These are phyloP conservation scores for Rhinolophus ferrumequinum DNA, from an alignment of 2,113 vertebrate species.

Conservation along the genomic window DNA sequence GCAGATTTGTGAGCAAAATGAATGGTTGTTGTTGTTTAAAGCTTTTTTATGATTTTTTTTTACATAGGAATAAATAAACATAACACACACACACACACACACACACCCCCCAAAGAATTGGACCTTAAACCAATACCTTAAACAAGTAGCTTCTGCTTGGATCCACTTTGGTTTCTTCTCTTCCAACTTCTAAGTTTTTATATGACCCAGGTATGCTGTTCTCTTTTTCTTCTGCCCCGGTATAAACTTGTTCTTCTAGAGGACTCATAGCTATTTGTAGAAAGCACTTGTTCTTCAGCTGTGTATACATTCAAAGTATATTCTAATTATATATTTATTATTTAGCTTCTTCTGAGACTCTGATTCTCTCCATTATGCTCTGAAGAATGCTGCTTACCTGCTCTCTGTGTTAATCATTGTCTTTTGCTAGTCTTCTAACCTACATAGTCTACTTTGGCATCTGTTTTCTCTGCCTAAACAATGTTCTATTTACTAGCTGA, in stretches of 20 bases:
- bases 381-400: not conserved
- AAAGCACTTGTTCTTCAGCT: not conserved
- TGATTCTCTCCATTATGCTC: not conserved
- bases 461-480: not conserved
- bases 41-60: no score
- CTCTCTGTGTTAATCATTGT: not conserved
- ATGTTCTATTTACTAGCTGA: not conserved
- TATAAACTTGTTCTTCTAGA: not conserved
- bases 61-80: not conserved
- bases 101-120: not conserved
- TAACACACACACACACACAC: no score
- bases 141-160: not conserved
- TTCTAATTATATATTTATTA: not conserved
- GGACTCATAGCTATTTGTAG: not conserved
- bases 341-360: not conserved
- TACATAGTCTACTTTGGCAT: not conserved
- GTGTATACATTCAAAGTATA: not conserved
- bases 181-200: not conserved
- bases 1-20: not conserved
- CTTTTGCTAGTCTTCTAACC: not conserved
- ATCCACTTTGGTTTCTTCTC: not conserved
- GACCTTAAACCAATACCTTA: not conserved
- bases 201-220: not conserved
- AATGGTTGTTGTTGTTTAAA: not conserved
- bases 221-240: not conserved